These are phyloP conservation scores for Rynchops niger DNA, from an alignment of 2,113 vertebrate genomes.

Conservation along the genomic window DNA sequence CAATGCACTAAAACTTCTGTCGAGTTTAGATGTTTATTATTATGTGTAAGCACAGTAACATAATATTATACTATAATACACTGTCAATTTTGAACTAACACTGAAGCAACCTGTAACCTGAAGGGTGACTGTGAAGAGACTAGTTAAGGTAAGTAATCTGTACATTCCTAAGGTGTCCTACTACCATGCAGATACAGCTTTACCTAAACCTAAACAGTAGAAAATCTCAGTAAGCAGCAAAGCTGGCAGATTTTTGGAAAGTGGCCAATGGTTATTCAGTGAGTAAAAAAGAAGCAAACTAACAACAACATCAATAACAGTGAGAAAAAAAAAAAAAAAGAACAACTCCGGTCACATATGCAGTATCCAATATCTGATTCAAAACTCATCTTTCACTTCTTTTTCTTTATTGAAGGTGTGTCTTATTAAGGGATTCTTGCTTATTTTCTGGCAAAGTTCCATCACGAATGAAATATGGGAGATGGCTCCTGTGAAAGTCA, in stretches of 20 bases:
- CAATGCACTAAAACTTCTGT: neutral
- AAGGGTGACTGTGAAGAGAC: neutral
- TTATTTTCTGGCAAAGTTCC: neutral
- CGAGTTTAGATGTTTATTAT: neutral
- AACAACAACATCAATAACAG: neutral
- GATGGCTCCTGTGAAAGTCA: neutral
- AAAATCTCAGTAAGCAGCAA: neutral
- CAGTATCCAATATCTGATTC: neutral
- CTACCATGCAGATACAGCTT: neutral
- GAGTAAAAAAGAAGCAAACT: neutral
- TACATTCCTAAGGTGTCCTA: neutral
- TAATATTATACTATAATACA: neutral
- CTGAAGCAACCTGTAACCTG: neutral
- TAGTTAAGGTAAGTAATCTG: neutral
- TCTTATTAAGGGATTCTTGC: neutral
- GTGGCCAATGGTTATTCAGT: neutral
- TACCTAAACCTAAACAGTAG: neutral
- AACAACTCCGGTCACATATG: neutral
- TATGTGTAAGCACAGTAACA: neutral
- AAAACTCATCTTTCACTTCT: neutral
- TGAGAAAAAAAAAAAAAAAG: neutral
- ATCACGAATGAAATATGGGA: neutral
- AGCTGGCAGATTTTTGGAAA: neutral
- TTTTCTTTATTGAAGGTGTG: neutral
- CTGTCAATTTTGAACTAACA: neutral